phyloP scores from a whole-genome alignment of 1,140 invertebrate species.

The Amphibalanus amphitrite region DNA sequence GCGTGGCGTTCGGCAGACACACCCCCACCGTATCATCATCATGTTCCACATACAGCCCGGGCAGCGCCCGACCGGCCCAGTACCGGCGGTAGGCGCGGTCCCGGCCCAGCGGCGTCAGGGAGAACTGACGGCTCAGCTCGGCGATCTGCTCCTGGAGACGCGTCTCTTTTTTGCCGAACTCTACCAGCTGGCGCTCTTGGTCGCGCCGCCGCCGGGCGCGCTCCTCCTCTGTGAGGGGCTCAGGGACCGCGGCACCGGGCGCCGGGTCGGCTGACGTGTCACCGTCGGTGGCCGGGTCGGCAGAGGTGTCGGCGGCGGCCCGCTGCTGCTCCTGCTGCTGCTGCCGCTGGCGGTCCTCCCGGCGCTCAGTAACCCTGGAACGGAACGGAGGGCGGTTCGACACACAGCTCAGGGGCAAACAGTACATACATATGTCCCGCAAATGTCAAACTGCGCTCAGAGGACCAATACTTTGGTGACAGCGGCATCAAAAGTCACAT shows the following conservation, averaged over 20 bases:
- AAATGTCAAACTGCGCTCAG: too few relatives aligned
- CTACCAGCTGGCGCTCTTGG: neutral
- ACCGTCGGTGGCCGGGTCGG: slow-evolving; percentile 27
- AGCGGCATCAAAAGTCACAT: too few relatives aligned
- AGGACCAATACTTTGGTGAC: too few relatives aligned
- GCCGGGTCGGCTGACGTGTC: neutral
- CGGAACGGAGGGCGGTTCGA: neutral
- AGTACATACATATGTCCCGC: too few relatives aligned
- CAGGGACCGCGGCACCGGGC: slow-evolving; percentile 10
- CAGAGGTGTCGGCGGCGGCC: too few relatives aligned
- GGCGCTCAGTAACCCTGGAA: slow-evolving; percentile 11
- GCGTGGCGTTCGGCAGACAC: slow-evolving; percentile 20
- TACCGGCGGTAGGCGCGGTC: slow-evolving; percentile 74
- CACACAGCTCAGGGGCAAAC: too few relatives aligned
- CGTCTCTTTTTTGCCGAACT: slow-evolving; percentile 26
- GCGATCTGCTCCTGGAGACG: slow-evolving; percentile 38
- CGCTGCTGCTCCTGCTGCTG: slow-evolving; percentile 26
- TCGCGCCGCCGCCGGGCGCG: neutral
- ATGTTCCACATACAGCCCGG: slow-evolving; percentile 69
- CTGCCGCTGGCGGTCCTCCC: slow-evolving; percentile 15
- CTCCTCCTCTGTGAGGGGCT: slow-evolving; percentile 10
- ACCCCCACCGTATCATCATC: slow-evolving; percentile 34
- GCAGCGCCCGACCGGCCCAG: slow-evolving; percentile 62
- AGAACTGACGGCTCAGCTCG: slow-evolving; percentile 25
- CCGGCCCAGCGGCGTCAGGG: slow-evolving; percentile 42